Conservation (phyloP, 1,140 invertebrate genomes). For the Lordiphosa clarofinis region DNA sequence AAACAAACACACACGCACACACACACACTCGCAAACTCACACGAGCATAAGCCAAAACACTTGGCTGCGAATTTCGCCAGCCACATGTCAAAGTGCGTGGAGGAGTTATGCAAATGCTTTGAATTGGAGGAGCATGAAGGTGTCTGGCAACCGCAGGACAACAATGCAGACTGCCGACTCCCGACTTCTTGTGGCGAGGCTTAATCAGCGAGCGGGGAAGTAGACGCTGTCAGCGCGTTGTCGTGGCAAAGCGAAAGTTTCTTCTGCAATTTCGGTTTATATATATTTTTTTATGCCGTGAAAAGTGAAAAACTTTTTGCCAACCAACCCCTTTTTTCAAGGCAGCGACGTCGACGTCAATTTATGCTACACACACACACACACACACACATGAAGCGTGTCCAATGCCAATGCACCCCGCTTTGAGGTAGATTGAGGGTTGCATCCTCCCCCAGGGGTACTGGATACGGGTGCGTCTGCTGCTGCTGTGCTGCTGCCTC, state of each 20-base stretch:
- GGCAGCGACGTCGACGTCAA: conserved; percentile 36
- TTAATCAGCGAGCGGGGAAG: conserved; percentile 34
- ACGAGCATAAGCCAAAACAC: conserved; percentile 45
- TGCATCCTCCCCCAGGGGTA: background rate
- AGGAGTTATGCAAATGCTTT: conserved; percentile 70
- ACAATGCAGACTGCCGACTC: conserved; percentile 44
- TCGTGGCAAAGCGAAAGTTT: conserved; percentile 58
- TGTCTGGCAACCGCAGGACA: conserved; percentile 47
- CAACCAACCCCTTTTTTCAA: conserved; percentile 55
- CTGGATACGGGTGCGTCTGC: conserved; percentile 12
- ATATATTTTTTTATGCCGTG: conserved; percentile 32
- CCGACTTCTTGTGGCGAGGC: conserved; percentile 2
- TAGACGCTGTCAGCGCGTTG: conserved; percentile 25
- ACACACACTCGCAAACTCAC: conserved; percentile 22
- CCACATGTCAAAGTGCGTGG: conserved; percentile 72
- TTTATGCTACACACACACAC: conserved; percentile 54
- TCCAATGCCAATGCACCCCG: conserved; percentile 56
- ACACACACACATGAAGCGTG: conserved; percentile 21
- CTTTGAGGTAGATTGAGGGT: conserved; percentile 12
- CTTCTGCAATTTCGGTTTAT: conserved; percentile 59
- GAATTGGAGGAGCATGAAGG: conserved; percentile 43
- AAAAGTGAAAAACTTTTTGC: conserved; percentile 54
- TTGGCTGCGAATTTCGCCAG: conserved; percentile 42
- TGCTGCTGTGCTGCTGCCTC: conserved; percentile 22
- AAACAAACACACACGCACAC: conserved; percentile 19